Evolutionary conservation across 2,113 vertebrate genomes (phyloP).

Genomic region (Phyllostomus discolor): DNA sequence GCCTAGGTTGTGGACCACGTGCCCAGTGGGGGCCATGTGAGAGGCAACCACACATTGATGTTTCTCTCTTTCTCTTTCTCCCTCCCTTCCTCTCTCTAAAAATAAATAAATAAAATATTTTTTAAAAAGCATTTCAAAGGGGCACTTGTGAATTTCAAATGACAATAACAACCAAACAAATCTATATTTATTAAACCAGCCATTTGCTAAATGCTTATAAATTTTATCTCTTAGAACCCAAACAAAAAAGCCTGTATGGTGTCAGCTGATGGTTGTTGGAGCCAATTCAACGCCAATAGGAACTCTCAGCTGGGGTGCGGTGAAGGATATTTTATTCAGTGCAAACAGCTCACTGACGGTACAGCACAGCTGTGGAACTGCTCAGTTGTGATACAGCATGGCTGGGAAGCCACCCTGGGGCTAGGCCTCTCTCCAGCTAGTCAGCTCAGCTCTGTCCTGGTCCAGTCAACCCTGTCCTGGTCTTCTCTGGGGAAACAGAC

Average conservation of each 20-base stretch:
- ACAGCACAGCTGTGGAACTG: not conserved
- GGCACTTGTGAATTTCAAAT: not conserved
- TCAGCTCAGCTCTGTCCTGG: not conserved
- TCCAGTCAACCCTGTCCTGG: not conserved
- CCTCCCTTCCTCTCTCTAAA: too few species aligned
- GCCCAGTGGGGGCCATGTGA: too few species aligned
- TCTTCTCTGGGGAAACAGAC: not conserved
- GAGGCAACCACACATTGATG: too few species aligned
- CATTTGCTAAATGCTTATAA: not conserved
- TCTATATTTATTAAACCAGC: not conserved
- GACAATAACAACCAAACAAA: not conserved
- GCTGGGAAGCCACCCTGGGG: not conserved
- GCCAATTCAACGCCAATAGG: not conserved
- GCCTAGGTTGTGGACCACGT: too few species aligned
- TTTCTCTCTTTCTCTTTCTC: too few species aligned
- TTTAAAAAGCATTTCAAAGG: not conserved
- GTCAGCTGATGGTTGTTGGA: not conserved
- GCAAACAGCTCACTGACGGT: not conserved
- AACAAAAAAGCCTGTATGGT: not conserved
- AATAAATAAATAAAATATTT: too few species aligned
- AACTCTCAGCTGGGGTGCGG: not conserved
- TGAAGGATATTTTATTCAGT: not conserved
- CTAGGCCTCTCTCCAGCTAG: not conserved
- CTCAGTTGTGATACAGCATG: not conserved
- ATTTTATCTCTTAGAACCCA: not conserved